These are phyloP conservation scores for Panagrolaimus sp. DNA, from an alignment of 1,140 invertebrate species.

Conservation along the genomic window DNA sequence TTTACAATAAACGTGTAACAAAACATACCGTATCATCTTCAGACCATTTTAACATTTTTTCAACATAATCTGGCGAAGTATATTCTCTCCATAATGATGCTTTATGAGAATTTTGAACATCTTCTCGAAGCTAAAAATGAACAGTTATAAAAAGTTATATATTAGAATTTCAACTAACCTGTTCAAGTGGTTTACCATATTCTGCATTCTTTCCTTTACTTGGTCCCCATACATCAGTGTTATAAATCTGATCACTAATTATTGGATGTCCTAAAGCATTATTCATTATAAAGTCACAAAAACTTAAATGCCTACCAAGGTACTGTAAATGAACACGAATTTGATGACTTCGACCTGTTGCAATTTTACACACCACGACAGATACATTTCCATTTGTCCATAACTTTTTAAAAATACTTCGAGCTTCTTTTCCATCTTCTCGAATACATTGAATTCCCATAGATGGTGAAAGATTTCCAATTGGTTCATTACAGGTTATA, in stretches of 20 bases:
- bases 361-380: constrained; percentile 80
- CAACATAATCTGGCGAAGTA: constrained; percentile 40
- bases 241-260: constrained; percentile 91
- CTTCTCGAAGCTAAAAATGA: constrained; percentile 27
- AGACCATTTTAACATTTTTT: constrained; percentile 23
- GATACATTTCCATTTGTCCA: constrained; percentile 72
- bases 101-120: constrained; percentile 27
- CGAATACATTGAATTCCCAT: constrained; percentile 84
- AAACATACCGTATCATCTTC: constrained; percentile 28
- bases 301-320: constrained; percentile 67
- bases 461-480: constrained; percentile 86
- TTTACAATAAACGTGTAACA: background rate
- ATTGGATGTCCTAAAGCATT: constrained; percentile 76
- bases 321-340: constrained; percentile 97
- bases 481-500: constrained; percentile 78
- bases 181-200: constrained; percentile 80
- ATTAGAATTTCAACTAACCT: constrained; percentile 59
- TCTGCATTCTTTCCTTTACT: constrained; percentile 83
- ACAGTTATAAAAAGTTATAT: too few species aligned
- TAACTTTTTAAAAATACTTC: constrained; percentile 77
- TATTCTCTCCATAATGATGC: constrained; percentile 32
- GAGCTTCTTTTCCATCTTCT: constrained; percentile 72
- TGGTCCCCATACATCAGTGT: constrained; percentile 81
- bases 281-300: constrained; percentile 18
- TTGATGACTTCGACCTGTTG: constrained; percentile 95